phyloP scores from a whole-genome alignment of 2,113 vertebrate genomes.

The Engystomops pustulosus region DNA sequence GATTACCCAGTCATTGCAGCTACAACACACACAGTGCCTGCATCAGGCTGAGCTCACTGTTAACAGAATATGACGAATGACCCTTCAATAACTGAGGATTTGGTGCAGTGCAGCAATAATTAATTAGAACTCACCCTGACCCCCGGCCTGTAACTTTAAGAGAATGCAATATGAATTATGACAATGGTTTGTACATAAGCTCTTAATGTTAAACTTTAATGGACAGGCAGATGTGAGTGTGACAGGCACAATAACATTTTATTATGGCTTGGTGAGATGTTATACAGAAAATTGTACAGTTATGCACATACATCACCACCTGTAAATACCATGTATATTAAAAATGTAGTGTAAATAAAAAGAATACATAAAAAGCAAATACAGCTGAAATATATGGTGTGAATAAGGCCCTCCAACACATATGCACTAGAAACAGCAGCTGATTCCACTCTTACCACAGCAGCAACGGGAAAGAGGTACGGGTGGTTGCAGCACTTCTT shows the following conservation, averaged over 20 bases:
- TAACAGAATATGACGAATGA: neutral
- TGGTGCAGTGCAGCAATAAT: conserved; percentile 9
- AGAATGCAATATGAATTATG: neutral
- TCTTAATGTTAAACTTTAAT: neutral
- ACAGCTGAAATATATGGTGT: neutral
- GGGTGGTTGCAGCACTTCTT: conserved; percentile 99
- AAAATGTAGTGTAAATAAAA: neutral
- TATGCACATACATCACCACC: neutral
- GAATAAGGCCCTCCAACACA: neutral
- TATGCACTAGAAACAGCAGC: neutral
- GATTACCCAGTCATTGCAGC: conserved; percentile 2
- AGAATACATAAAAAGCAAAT: no score
- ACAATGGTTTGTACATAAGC: neutral
- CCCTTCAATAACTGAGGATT: neutral
- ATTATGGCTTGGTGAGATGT: neutral
- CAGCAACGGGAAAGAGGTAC: conserved; percentile 94
- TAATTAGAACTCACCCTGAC: neutral
- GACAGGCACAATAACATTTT: neutral
- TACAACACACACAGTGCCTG: neutral
- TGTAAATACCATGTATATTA: no score
- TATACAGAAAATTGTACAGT: neutral
- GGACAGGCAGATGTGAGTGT: neutral
- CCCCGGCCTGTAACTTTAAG: neutral
- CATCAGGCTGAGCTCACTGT: neutral
- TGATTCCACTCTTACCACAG: conserved; percentile 74